Conservation (phyloP, 2,888 invertebrate genomes). For the Meta bourneti region DNA sequence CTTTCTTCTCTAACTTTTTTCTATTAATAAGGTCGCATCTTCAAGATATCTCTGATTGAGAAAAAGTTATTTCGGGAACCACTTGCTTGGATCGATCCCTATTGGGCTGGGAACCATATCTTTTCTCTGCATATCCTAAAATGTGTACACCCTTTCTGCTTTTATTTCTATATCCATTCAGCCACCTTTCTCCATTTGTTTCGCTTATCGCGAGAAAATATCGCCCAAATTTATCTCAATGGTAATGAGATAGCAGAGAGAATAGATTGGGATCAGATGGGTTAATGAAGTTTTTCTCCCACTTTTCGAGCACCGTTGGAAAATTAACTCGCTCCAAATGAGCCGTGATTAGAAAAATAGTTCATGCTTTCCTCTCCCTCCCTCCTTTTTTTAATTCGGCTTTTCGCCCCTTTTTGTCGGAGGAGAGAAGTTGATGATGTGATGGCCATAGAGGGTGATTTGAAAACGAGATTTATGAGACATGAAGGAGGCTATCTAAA, state of each 20-base stretch:
- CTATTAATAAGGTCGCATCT: constrained; percentile 4
- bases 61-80: neutral
- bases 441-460: constrained; percentile 12
- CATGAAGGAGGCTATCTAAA: constrained; percentile 24
- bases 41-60: constrained; percentile 3
- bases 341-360: constrained; percentile 32
- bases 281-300: constrained; percentile 49
- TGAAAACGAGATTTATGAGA: constrained; percentile 37
- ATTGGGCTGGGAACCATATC: neutral
- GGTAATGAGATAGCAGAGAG: constrained; percentile 37
- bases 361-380: neutral
- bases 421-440: constrained; percentile 10
- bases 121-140: neutral
- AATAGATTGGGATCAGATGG: constrained; percentile 19
- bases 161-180: no score
- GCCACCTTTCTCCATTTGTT: constrained; percentile 6
- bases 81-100: neutral
- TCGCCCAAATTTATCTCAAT: constrained; percentile 54
- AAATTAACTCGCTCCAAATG: constrained; percentile 44
- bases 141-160: no score
- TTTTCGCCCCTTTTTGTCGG: neutral
- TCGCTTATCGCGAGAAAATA: constrained; percentile 23
- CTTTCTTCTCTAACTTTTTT: neutral
- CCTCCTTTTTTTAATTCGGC: neutral
- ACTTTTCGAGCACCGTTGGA: constrained; percentile 15